phyloP scores from a whole-genome alignment of 2,888 invertebrate species.

The Archips xylosteana region DNA sequence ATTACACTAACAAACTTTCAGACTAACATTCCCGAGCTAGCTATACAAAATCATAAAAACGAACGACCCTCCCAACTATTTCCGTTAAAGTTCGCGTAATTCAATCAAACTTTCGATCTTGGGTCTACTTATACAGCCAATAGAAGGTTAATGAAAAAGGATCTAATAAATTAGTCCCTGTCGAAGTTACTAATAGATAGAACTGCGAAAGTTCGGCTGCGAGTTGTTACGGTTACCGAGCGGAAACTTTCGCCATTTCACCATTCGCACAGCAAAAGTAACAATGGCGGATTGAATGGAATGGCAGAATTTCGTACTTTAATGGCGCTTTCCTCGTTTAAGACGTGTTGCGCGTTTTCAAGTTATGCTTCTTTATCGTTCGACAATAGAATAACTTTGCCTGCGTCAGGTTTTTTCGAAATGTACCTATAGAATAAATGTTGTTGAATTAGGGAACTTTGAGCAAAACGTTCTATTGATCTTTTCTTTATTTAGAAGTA shows the following conservation, averaged over 20 bases:
- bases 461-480: not conserved
- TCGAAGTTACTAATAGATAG: constrained; percentile 45
- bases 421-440: constrained; percentile 12
- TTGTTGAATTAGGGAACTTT: not conserved
- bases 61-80: constrained; percentile 31
- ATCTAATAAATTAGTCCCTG: constrained; percentile 46
- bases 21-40: not conserved
- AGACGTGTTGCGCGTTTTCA: constrained; percentile 33
- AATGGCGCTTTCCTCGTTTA: constrained; percentile 47
- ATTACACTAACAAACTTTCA: not conserved
- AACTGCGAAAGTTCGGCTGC: constrained; percentile 34
- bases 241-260: constrained; percentile 39
- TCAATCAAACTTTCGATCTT: constrained; percentile 41
- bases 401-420: constrained; percentile 20
- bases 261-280: constrained; percentile 40
- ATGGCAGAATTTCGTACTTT: constrained; percentile 47
- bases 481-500: not conserved
- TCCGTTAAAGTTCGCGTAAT: constrained; percentile 37
- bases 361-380: constrained; percentile 33
- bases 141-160: constrained; percentile 48
- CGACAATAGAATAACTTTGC: constrained; percentile 18
- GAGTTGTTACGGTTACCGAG: constrained; percentile 35
- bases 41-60: constrained; percentile 27
- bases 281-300: constrained; percentile 53
- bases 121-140: constrained; percentile 42